Conservation (phyloP, 2,797 vertebrate genomes). For the Hippoglossus hippoglossus region DNA sequence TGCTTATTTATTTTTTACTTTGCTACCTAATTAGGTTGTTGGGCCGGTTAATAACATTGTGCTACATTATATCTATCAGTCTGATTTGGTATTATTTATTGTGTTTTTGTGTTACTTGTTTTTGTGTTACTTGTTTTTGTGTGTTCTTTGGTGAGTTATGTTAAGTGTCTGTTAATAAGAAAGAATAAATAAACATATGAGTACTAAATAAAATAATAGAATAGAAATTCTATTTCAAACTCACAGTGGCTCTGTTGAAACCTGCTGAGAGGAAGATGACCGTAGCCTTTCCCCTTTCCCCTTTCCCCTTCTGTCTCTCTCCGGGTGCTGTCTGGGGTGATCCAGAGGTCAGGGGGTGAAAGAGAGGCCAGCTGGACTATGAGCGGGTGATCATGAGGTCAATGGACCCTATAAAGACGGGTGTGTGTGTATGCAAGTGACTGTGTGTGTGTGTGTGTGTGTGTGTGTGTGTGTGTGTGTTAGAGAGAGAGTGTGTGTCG, state of each 20-base stretch:
- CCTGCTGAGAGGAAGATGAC: slow-evolving; percentile 51
- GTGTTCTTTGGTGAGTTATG: no score
- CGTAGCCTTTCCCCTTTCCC: slow-evolving; percentile 52
- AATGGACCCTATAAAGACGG: slow-evolving; percentile 66
- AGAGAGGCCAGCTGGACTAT: slow-evolving; percentile 82
- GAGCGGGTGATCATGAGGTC: slow-evolving; percentile 80
- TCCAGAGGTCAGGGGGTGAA: slow-evolving; percentile 87
- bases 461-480: not conserved
- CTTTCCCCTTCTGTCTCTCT: slow-evolving; percentile 45
- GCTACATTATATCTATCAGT: no score
- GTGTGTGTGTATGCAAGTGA: slow-evolving; percentile 37
- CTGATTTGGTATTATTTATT: no score
- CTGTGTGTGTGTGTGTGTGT: slow-evolving; percentile 27
- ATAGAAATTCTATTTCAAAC: not conserved
- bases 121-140: no score
- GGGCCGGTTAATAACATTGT: no score
- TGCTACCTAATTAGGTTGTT: no score
- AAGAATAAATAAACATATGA: not conserved
- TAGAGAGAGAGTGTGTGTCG: slow-evolving; percentile 23
- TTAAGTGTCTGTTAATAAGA: no score
- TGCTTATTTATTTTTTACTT: no score
- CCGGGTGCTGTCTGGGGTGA: slow-evolving; percentile 73
- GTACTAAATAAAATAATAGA: not conserved
- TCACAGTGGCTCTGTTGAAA: slow-evolving; percentile 23
- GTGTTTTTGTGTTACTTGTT: no score